These are phyloP conservation scores for Drosophila putrida DNA, from an alignment of 2,888 invertebrate species.

Conservation along the genomic window DNA sequence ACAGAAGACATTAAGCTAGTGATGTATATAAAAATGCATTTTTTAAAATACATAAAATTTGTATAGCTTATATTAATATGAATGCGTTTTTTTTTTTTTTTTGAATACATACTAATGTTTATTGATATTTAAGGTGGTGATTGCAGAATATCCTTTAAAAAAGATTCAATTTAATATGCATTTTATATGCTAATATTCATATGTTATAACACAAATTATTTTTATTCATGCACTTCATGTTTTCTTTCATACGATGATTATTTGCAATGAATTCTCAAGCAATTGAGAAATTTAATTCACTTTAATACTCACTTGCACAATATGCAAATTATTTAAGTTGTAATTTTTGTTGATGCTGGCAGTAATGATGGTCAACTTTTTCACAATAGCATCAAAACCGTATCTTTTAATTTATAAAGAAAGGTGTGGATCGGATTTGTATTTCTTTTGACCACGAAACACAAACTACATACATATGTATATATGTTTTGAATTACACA, in stretches of 20 bases:
- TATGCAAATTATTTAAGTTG: slow-evolving; percentile 24
- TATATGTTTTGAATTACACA: slow-evolving; percentile 55
- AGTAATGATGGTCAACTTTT: slow-evolving; percentile 23
- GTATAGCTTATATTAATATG: neutral
- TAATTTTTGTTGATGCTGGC: slow-evolving; percentile 6
- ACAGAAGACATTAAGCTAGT: slow-evolving; percentile 10
- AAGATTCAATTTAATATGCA: neutral
- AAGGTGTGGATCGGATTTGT: slow-evolving; percentile 55
- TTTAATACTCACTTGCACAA: slow-evolving; percentile 50
- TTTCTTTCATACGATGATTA: slow-evolving; percentile 8
- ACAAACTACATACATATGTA: slow-evolving; percentile 48
- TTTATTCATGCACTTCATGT: neutral
- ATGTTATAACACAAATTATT: neutral
- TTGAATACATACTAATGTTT: slow-evolving; percentile 9
- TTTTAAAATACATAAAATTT: neutral
- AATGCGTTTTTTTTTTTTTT: slow-evolving; percentile 5
- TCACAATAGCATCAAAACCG: slow-evolving; percentile 22
- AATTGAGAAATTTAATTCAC: slow-evolving; percentile 28
- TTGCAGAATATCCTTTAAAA: neutral
- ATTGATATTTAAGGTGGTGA: neutral
- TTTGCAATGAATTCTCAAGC: slow-evolving; percentile 15
- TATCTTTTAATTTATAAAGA: slow-evolving; percentile 36
- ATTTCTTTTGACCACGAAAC: slow-evolving; percentile 63
- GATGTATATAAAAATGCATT: slow-evolving; percentile 8
- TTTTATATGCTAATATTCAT: neutral